Evolutionary conservation across 2,797 vertebrate genomes (phyloP), one percentile per base, ranked within the genome.

Genomic region (Rhynchotus rufescens): DNA sequence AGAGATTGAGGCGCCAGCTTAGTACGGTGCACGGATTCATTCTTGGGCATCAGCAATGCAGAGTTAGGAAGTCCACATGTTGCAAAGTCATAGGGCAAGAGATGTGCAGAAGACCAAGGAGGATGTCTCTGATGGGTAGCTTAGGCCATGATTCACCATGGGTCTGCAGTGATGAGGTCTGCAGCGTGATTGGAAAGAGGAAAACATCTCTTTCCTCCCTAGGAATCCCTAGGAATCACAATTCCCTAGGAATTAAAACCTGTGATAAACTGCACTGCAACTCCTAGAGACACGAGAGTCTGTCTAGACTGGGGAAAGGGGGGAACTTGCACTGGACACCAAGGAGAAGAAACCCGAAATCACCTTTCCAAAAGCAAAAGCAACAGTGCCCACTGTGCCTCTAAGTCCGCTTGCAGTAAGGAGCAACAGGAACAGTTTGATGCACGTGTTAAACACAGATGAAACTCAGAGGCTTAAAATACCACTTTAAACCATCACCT

Each of bases 371-470:
- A 15, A 16, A 49, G 42, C 15, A 38, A 84, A 59, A 88, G 21
- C 62, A 54, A 11, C 16, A 1, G 7, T 66, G 42, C n/a, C 80
- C 61, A 22, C n/a, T 56, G 32, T 23, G 6, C 61, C 32, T 60
- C 49, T 0, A 0, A 15, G 20, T 17, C 40, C 57, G 74, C 67
- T 28, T 54, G 38, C 56, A 67, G 66, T 17, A 34, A 12, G 34
- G 21, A 86, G 52, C 11, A 5, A 28, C 15, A 40, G 52, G 36
- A 47, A 38, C n/a, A 21, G 17, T 59, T 76, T 65, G 76, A 44
- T 19, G 15, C 1, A 3, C 1, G 0, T 76, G 11, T 34, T 81
- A 20, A 72, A 52, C 2, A 0, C 21, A 32, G 38, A 13, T 36
- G 52, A 84, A 89, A 78, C 4, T 4, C 61, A 51, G 68, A 89